Conservation (phyloP, 1,140 invertebrate species). For the Belonocnema kinseyi region DNA sequence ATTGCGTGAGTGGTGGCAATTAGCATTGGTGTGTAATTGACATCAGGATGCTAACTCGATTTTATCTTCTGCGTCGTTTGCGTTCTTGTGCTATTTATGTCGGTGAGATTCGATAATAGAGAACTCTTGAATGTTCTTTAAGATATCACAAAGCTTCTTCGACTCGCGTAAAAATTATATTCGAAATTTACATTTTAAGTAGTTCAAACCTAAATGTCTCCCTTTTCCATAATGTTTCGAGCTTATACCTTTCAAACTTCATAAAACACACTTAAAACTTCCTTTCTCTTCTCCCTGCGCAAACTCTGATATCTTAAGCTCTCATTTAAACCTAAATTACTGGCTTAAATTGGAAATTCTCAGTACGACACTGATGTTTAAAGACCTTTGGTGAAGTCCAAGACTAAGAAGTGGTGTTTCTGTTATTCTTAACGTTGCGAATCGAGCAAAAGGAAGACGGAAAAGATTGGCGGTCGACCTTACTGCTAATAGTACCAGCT, state of each 20-base stretch:
- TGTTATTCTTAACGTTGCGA: not conserved
- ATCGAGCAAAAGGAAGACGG: not conserved
- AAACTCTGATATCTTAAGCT: no score
- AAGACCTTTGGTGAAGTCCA: not conserved
- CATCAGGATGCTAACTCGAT: not conserved
- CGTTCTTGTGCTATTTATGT: not conserved
- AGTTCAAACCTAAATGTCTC: no score
- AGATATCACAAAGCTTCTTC: not conserved
- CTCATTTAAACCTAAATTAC: no score
- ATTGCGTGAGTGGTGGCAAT: not conserved
- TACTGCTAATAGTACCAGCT: constrained; percentile 4
- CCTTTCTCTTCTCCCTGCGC: no score
- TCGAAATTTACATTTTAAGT: no score
- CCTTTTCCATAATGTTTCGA: no score
- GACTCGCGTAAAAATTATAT: no score
- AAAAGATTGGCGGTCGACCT: constrained; percentile 8
- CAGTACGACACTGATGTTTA: no score
- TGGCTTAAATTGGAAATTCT: no score
- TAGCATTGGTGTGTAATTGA: constrained; percentile 10
- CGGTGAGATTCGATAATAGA: not conserved
- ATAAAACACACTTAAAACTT: no score
- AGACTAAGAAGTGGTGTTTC: not conserved
- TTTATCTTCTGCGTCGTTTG: constrained; percentile 5
- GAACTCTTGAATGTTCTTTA: not conserved
- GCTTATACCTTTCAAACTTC: no score